Base-by-base conservation (phyloP, 2,797 vertebrate genomes). In the Dicrostonyx torquatus region DNA sequence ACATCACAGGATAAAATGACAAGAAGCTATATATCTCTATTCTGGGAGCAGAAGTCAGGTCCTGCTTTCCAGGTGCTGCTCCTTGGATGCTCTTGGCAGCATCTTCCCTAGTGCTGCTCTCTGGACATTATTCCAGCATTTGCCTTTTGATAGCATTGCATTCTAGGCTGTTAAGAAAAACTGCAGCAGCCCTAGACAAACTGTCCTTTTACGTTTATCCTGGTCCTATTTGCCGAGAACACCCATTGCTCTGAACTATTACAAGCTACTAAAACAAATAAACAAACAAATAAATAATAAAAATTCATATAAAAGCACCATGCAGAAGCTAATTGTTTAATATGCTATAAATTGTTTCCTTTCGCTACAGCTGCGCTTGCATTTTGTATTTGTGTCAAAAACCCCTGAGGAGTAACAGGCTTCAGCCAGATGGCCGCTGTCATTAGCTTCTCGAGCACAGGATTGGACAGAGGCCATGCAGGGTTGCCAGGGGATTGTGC, bases 291-390 rank as follows among this genome's bases (percentile, higher is more conserved):
- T 26, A 10, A 55, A 55, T 45, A n/a, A n/a, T n/a, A n/a, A n/a
- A n/a, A 55, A 62, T 55, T 73, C 12, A 4, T 80, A n/a, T 80
- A 90, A 93, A 87, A 62, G 11, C 77, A 70, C 60, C 90, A 82
- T 62, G 90, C 18, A 75, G 58, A 60, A 87, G 11, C 4, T 48
- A 92, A 75, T 78, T 64, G 12, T 84, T 80, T 79, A 87, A 72
- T 94, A 17, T 80, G 62, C 37, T 93, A 1, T 70, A 84, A 93
- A 48, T 89, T 31, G 37, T 93, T 94, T 92, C 83, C 26, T 95
- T 84, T 40, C 37, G 13, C 37, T 88, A 62, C 5, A 93, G 14
- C 37, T 94, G n/a, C 79, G 72, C 20, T 83, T 96, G 18, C 53
- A 84, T 50, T 91, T 94, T 92, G 45, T 48, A 87, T 88, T 73